Conservation (phyloP, 2,888 invertebrate species). For the Caenorhabditis plicata region DNA sequence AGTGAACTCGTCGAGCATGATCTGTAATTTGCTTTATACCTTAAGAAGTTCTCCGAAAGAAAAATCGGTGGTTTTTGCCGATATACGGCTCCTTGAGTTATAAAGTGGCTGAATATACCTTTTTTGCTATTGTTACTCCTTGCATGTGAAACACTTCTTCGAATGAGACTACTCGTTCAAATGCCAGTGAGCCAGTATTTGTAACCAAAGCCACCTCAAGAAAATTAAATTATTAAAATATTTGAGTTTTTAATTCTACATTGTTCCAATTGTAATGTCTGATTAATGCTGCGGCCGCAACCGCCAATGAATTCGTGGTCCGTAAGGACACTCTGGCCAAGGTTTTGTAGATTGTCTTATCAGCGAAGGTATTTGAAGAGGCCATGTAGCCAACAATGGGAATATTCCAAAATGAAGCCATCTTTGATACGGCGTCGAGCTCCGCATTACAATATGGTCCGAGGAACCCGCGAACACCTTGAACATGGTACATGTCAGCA, state of each 20-base stretch:
- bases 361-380: slow-evolving; percentile 59
- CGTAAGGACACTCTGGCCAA: slow-evolving; percentile 60
- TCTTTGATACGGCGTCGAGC: slow-evolving; percentile 63
- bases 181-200: slow-evolving; percentile 60
- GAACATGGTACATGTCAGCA: slow-evolving; percentile 64
- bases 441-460: slow-evolving; percentile 64
- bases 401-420: slow-evolving; percentile 64
- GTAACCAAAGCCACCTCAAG: slow-evolving; percentile 57
- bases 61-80: not conserved
- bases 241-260: too few species aligned
- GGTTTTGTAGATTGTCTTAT: slow-evolving; percentile 62
- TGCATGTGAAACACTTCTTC: slow-evolving; percentile 61
- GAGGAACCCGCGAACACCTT: slow-evolving; percentile 61
- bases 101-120: too few species aligned
- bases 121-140: slow-evolving; percentile 50
- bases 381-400: slow-evolving; percentile 65
- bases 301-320: slow-evolving; percentile 62
- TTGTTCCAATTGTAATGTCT: slow-evolving; percentile 61
- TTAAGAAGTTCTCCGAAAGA: not conserved
- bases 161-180: slow-evolving; percentile 56
- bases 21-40: slow-evolving; percentile 6
- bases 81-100: too few species aligned
- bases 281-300: slow-evolving; percentile 55
- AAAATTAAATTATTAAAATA: not conserved
- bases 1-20: slow-evolving; percentile 60